phyloP scores from a whole-genome alignment of 2,113 vertebrate species.

The Salvator merianae region DNA sequence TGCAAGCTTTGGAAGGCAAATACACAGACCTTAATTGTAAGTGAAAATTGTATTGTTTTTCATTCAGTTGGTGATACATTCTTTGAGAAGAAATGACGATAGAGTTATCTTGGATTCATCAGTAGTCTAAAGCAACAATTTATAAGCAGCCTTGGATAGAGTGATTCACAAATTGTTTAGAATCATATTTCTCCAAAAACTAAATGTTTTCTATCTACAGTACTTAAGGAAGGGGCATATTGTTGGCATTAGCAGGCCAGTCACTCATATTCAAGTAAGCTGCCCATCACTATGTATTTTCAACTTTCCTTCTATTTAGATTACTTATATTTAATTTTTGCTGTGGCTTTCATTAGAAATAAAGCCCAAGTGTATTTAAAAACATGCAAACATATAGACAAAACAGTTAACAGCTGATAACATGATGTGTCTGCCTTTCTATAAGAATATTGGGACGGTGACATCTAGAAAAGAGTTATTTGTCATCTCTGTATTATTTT shows the following conservation, averaged over 20 bases:
- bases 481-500: background rate
- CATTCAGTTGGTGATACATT: too few species aligned
- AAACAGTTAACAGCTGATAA: background rate
- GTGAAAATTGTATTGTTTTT: slow-evolving; percentile 63
- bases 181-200: background rate
- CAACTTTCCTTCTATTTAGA: background rate
- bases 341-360: background rate
- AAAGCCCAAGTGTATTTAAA: background rate
- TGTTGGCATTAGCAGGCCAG: background rate
- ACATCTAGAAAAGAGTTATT: background rate
- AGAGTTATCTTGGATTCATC: background rate
- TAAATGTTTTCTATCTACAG: background rate
- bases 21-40: slow-evolving; percentile 98
- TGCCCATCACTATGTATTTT: background rate
- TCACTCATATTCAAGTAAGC: background rate
- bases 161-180: background rate
- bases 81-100: background rate
- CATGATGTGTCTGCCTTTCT: background rate
- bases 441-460: background rate
- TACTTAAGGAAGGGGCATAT: background rate
- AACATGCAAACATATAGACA: background rate
- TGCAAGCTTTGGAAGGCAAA: slow-evolving; percentile 97
- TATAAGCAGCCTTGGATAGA: background rate
- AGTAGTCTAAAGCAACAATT: background rate
- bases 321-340: background rate